Base-by-base conservation (phyloP, 1,140 invertebrate genomes). In the Anoplolepis gracilipes region DNA sequence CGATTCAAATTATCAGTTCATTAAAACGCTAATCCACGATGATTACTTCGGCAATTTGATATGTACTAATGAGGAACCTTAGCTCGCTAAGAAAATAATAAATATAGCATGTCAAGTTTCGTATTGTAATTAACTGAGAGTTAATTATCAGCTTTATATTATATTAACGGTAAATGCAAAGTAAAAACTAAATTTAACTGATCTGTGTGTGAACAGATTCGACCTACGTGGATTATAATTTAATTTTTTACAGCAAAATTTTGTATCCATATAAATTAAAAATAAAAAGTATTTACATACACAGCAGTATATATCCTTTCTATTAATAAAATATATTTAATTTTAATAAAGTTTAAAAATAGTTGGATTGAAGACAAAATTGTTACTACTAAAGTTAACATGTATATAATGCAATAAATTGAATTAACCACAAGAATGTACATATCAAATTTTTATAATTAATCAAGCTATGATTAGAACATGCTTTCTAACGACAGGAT, bases 71-170 rank as follows among this genome's bases (percentile, higher is more conserved):
- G 79, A 76, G 25, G 70, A 33, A 64, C 2, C 30, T 25, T 77
- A 84, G 77, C 49, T 36, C 30, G 57, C 59, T 49, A 30, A 55
- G 33, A 59, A 82, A 82, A 73, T 82, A 73, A 82, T 72, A 73
- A 82, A 61, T 73, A 19, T 42, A 22, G 36, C 53, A 4, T 22
- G 36, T 7, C 49, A 62, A 10, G 36, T n/a, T 19, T 42, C n/a
- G 65, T 30, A 11, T 4, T 7, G 6, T 36, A 46, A 46, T 46
- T 5, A 19, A 49, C 10, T 49, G 28, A 59, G 13, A 22, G 1
- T 73, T 57, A 28, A 61, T 81, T 81, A 72, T 70, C 53, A 53
- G 13, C 8, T 59, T 72, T 39, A 82, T 46, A 72, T 81, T 53
- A 72, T 72, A 72, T 57, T 11, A 16, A 36, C 11, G 6, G 1